phyloP scores from a whole-genome alignment of 1,140 invertebrate species.

The Drosophila oshimai region DNA sequence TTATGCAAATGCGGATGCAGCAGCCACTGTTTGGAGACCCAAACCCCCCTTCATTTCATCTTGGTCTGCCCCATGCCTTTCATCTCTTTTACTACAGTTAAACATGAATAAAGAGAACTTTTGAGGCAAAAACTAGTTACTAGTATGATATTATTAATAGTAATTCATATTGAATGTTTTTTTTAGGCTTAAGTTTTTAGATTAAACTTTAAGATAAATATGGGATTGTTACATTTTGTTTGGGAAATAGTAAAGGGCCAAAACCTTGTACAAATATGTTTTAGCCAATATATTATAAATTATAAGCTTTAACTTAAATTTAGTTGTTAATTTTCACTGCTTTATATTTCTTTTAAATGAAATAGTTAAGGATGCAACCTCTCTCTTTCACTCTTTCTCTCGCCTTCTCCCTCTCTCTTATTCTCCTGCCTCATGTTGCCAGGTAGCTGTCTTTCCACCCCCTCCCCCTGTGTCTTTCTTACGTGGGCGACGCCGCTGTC shows the following conservation, averaged over 20 bases:
- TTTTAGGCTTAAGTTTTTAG: too few relatives aligned
- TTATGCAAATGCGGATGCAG: slow-evolving; percentile 50
- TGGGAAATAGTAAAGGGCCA: too few relatives aligned
- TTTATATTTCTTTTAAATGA: slow-evolving; percentile 53
- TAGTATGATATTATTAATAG: too few relatives aligned
- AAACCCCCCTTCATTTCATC: neutral
- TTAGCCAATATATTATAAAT: too few relatives aligned
- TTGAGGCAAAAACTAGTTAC: neutral
- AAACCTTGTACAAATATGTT: too few relatives aligned
- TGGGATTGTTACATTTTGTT: too few relatives aligned
- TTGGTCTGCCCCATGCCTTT: neutral
- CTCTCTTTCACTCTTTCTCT: slow-evolving; percentile 23
- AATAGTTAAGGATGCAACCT: slow-evolving; percentile 61
- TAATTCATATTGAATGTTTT: too few relatives aligned
- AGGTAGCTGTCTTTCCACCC: slow-evolving; percentile 21
- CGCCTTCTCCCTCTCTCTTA: slow-evolving; percentile 3
- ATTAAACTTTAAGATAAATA: too few relatives aligned
- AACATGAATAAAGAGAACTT: neutral
- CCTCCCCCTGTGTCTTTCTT: neutral
- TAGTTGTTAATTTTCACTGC: neutral
- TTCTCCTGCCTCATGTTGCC: slow-evolving; percentile 28
- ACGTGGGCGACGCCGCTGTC: slow-evolving; percentile 15
- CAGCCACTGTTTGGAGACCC: slow-evolving; percentile 25
- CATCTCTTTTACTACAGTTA: slow-evolving; percentile 1
- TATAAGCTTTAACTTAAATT: too few relatives aligned